Base-by-base conservation (phyloP, 2,888 invertebrate genomes). In the Tetrapedia diversipes region DNA sequence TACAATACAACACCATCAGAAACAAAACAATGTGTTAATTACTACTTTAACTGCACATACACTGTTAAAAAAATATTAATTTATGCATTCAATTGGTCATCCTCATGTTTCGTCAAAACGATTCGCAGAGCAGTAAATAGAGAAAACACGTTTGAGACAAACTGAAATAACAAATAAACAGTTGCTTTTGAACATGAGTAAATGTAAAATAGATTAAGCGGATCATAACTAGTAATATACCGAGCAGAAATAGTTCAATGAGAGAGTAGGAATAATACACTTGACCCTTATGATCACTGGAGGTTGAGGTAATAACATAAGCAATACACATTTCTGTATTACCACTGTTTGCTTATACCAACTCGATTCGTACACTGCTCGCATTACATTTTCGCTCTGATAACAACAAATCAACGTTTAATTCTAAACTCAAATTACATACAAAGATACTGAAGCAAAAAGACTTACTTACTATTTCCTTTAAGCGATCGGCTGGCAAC, bases 401-500 rank as follows among this genome's bases (percentile, higher is more conserved):
- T 6, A 43, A 39, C 1, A 43, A 39, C 1, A 51, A 7, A 39
- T 0, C 32, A 11, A 11, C 4, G 22, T 10, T 41, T 16, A 39
- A 4, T 4, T 27, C 7, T 22, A 47, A 47, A 10, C 6, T 1
- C 10, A 4, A 2, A 16, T 51, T 0, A n/a, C n/a, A n/a, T n/a
- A n/a, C 6, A 4, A 27, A 10, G 47, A 0, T 2, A 24, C 14
- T n/a, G n/a, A n/a, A 24, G 0, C 3, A 22, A 6, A 6, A 22
- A 22, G 22, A 22, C 1, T 14, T 14, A 57, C 69, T 61, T 41
- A 87, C 86, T 74, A 51, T 71, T 32, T 82, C 68, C 19, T 86
- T 71, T 22, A 89, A 53, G 37, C 82, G 77, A 43, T 89, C 86
- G 7, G 88, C 88, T 22, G 89, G 87, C 86, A 82, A 86, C 0